A percentile compares a stretch with the other conserved stretches of the same genome.
Conservation (phyloP, 2,113 vertebrate species). For the Macquaria australasica region DNA sequence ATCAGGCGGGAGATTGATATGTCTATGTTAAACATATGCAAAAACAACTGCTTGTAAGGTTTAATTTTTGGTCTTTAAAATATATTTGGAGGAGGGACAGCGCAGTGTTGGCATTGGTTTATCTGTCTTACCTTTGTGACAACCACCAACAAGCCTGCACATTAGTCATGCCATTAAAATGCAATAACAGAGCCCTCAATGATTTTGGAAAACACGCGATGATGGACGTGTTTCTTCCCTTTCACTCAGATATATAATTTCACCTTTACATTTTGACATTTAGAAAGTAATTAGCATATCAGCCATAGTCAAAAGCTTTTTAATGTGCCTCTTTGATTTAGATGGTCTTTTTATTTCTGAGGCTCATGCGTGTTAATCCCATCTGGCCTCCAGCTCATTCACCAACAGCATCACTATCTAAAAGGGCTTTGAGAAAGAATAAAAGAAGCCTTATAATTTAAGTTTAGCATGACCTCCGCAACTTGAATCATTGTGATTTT, state of each 20-base stretch:
- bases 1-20: slow-evolving; percentile 12
- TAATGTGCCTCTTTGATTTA: slow-evolving; percentile 66
- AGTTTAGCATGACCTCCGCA: slow-evolving; percentile 25
- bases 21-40: slow-evolving; percentile 29
- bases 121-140: slow-evolving; percentile 44
- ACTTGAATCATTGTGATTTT: slow-evolving; percentile 15
- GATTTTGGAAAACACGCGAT: slow-evolving; percentile 52
- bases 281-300: slow-evolving; percentile 64
- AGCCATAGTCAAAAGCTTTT: slow-evolving; percentile 55
- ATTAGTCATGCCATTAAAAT: slow-evolving; percentile 66
- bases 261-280: slow-evolving; percentile 74
- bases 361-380: slow-evolving; percentile 55
- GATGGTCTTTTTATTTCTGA: slow-evolving; percentile 66
- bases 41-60: slow-evolving; percentile 21
- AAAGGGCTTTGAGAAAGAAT: slow-evolving; percentile 33
- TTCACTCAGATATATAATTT: slow-evolving; percentile 64
- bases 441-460: slow-evolving; percentile 1
- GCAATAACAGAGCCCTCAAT: slow-evolving; percentile 57
- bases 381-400: slow-evolving; percentile 45
- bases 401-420: slow-evolving; percentile 39
- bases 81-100: slow-evolving; percentile 31
- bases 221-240: slow-evolving; percentile 59
- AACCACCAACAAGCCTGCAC: slow-evolving; percentile 34
- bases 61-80: slow-evolving; percentile 14
- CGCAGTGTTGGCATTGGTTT: slow-evolving; percentile 19